phyloP scores from a whole-genome alignment of 1,140 invertebrate species.

The Cherax destructor region DNA sequence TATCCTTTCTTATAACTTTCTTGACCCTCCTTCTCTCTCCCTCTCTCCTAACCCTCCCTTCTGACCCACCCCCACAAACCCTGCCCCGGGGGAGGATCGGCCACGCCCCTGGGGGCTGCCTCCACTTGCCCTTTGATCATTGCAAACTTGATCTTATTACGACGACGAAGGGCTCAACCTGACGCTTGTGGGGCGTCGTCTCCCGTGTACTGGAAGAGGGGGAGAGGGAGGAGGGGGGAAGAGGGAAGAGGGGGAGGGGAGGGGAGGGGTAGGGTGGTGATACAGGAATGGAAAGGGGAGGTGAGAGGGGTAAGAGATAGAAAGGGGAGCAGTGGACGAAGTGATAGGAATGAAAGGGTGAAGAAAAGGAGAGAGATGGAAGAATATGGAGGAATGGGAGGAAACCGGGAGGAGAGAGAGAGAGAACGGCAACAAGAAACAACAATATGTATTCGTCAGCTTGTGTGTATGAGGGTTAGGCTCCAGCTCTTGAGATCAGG shows the following conservation, averaged over 20 bases:
- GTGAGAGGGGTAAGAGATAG: not conserved
- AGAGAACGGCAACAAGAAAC: not conserved
- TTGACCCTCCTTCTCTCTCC: not conserved
- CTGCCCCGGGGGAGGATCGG: not conserved
- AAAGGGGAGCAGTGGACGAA: not conserved
- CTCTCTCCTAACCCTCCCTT: not conserved
- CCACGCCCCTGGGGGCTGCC: not conserved
- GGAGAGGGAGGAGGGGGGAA: not conserved
- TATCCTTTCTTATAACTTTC: no score
- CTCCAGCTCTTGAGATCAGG: no score
- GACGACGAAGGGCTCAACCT: slow-evolving; percentile 27
- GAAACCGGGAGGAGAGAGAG: not conserved
- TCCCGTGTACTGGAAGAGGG: not conserved
- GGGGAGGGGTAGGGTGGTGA: not conserved
- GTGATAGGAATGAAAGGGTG: not conserved
- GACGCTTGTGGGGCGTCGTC: slow-evolving; percentile 46
- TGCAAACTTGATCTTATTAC: slow-evolving; percentile 59
- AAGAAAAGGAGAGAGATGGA: slow-evolving; percentile 12
- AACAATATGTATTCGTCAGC: not conserved
- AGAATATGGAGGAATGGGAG: not conserved
- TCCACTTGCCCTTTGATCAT: slow-evolving; percentile 50
- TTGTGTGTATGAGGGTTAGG: not conserved
- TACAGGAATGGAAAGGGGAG: not conserved
- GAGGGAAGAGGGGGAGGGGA: not conserved
- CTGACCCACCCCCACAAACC: not conserved